phyloP scores from a whole-genome alignment of 2,113 vertebrate genomes.

The Zeus faber region DNA sequence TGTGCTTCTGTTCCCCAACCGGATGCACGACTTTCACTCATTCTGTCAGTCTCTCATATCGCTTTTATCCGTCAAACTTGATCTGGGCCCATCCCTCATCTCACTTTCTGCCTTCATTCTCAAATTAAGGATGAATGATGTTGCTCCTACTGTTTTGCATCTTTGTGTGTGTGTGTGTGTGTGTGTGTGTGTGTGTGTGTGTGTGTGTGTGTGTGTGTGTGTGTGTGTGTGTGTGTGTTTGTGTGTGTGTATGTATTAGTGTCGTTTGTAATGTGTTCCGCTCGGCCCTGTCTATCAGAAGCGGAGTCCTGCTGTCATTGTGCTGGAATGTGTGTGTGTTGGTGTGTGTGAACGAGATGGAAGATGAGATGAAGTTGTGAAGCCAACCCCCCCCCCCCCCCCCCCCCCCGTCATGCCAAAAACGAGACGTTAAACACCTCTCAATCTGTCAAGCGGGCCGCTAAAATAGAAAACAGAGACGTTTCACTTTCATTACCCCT shows the following conservation, averaged over 20 bases:
- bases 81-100: slow-evolving; percentile 55
- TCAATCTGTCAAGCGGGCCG: slow-evolving; percentile 66
- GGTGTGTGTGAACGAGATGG: slow-evolving; percentile 1
- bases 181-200: slow-evolving; percentile 48
- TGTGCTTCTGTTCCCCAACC: no score
- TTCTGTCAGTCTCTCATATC: slow-evolving; percentile 5
- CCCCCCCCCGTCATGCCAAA: slow-evolving; percentile 53
- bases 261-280: slow-evolving; percentile 42
- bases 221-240: slow-evolving; percentile 34
- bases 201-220: slow-evolving; percentile 29
- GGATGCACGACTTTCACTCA: slow-evolving; percentile 27
- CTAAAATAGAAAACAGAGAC: slow-evolving; percentile 69
- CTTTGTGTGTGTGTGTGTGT: slow-evolving; percentile 23
- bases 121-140: slow-evolving; percentile 67
- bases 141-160: slow-evolving; percentile 53
- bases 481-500: slow-evolving; percentile 54
- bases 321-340: slow-evolving; percentile 6
- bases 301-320: slow-evolving; percentile 60
- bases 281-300: slow-evolving; percentile 65
- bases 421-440: slow-evolving; percentile 73
- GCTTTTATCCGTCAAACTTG: slow-evolving; percentile 60
- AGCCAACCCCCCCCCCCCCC: slow-evolving; percentile 7
- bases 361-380: slow-evolving; percentile 32
- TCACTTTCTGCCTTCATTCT: slow-evolving; percentile 53
- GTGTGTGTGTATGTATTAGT: slow-evolving; percentile 27